These are phyloP conservation scores for Drosophila cracens DNA, from an alignment of 2,888 invertebrate species.

Conservation along the genomic window DNA sequence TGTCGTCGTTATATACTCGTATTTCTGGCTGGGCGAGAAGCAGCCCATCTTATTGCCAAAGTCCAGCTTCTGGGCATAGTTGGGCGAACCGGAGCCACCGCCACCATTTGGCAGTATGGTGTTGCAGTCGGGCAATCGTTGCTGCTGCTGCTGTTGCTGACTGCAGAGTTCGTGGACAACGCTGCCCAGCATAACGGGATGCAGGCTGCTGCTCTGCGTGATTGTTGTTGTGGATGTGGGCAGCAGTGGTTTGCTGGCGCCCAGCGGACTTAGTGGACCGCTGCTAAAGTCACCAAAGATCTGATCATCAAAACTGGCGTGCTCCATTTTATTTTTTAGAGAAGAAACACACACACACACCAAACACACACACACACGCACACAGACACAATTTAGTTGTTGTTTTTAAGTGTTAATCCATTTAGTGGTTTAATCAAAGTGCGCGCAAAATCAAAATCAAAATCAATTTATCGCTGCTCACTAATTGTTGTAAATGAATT, in stretches of 20 bases:
- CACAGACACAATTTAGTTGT: conserved; percentile 15
- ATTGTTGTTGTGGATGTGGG: conserved; percentile 85
- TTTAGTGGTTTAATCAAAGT: conserved; percentile 70
- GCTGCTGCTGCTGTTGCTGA: conserved; percentile 71
- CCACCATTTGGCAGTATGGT: conserved; percentile 82
- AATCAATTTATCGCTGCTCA: conserved; percentile 72
- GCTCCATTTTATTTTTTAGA: conserved; percentile 87
- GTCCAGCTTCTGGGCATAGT: conserved; percentile 83
- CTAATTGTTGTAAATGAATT: conserved; percentile 82
- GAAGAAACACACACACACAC: neutral
- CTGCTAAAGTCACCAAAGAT: conserved; percentile 91
- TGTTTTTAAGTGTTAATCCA: conserved; percentile 83
- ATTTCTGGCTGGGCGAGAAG: conserved; percentile 85
- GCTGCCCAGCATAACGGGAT: conserved; percentile 88
- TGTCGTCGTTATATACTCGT: conserved; percentile 82
- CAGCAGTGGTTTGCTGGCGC: conserved; percentile 81
- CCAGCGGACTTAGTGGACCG: conserved; percentile 86
- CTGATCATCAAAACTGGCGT: conserved; percentile 90
- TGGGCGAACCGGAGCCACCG: conserved; percentile 80
- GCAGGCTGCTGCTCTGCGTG: conserved; percentile 83
- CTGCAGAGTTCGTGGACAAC: conserved; percentile 80
- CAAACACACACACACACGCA: conserved; percentile 9
- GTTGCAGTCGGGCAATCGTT: conserved; percentile 84
- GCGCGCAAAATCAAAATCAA: conserved; percentile 71
- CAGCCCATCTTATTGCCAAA: conserved; percentile 84